Base-by-base conservation (phyloP, 1,140 invertebrate genomes). In the Drosophila grimshawi region DNA sequence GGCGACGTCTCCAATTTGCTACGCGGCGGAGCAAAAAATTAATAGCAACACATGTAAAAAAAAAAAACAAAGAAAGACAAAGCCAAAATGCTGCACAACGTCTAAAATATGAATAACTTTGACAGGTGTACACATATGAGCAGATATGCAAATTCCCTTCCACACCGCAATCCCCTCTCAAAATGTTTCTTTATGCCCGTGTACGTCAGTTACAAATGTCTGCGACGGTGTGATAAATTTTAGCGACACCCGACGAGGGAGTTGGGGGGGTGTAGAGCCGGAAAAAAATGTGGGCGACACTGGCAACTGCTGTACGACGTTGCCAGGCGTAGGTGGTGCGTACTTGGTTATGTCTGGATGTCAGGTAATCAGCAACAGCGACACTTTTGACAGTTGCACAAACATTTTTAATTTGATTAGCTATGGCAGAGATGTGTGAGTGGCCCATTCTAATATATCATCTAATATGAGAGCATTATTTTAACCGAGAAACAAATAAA, bases 41-140 rank as follows among this genome's bases (percentile, higher is more conserved):
- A 76, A 79, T 76, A 79, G 76, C 73, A 79, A 76, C 73, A 76
- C 63, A 79, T 79, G 73, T 76, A 76, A 75, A 74, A 74, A 56
- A 43, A 56, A 72, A 59, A 56, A 39, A 29, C 5, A n/a, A 5
- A 49, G 32, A 19, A 46, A 53, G 33, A 35, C 41, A 49, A 60
- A 43, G 39, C 19, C 19, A 56, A 39, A 48, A 11, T 32, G n/a
- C 8, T 60, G 46, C 49, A 64, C 65, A 39, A 66, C 35, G 46
- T 60, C 52, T 46, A 56, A 85, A 86, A 80, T 88, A 88, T 88
- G 83, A 86, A 86, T 88, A 83, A 86, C 79, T 88, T 71, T 81
- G 64, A 69, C 61, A 65, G 71, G 7, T 71, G 64, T 63, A 75
- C 56, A 11, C 51, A 72, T 61, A 30, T 46, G 61, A 27, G 51